phyloP scores from a whole-genome alignment of 2,797 vertebrate genomes.

The Fundulus diaphanus region DNA sequence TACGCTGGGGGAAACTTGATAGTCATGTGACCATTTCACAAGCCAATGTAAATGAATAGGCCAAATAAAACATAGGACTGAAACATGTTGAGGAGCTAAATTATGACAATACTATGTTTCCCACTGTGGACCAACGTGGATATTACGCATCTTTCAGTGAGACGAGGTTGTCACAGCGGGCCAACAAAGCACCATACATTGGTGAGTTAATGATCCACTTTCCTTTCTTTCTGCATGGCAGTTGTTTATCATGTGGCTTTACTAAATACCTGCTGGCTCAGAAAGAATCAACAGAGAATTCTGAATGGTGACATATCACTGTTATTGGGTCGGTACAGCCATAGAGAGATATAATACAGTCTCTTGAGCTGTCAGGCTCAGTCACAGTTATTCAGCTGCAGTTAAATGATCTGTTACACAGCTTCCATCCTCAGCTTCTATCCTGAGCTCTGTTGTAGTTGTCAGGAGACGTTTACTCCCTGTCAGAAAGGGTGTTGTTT shows the following conservation, averaged over 20 bases:
- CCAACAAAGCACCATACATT: background rate
- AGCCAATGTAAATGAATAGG: too few relatives aligned
- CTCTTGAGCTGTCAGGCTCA: slow-evolving; percentile 1
- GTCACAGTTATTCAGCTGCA: slow-evolving; percentile 5
- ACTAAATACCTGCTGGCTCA: background rate
- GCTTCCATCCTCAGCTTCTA: slow-evolving; percentile 4
- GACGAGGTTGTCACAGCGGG: background rate
- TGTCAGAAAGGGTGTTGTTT: background rate
- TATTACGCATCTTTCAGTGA: too few relatives aligned
- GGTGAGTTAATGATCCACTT: background rate
- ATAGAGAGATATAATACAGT: too few relatives aligned
- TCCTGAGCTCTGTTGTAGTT: slow-evolving; percentile 1
- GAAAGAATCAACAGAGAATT: background rate
- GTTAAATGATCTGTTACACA: slow-evolving; percentile 7
- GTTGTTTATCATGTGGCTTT: background rate
- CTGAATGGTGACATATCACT: too few relatives aligned
- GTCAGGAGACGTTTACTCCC: slow-evolving; percentile 7
- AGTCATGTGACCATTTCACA: too few relatives aligned
- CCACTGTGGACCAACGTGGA: too few relatives aligned
- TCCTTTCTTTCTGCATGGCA: background rate
- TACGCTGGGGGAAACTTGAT: too few relatives aligned
- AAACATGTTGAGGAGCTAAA: too few relatives aligned
- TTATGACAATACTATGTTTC: too few relatives aligned
- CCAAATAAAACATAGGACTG: too few relatives aligned
- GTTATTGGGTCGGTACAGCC: too few relatives aligned